These are phyloP conservation scores for Pinctada fucata DNA, from an alignment of 2,888 invertebrate genomes.

Conservation along the genomic window DNA sequence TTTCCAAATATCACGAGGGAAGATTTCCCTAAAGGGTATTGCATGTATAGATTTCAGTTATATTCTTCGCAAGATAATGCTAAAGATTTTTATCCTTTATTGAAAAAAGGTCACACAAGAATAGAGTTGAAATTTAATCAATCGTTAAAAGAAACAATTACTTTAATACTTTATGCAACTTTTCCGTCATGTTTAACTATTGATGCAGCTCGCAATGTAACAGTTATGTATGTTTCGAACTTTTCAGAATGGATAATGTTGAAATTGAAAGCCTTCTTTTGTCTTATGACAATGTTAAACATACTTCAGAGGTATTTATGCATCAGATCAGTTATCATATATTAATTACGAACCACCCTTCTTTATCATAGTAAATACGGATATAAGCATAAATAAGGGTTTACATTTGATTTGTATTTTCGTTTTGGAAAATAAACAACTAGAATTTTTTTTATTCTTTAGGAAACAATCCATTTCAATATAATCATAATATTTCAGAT, in stretches of 20 bases:
- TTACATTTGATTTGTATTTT: background rate
- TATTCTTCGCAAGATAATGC: background rate
- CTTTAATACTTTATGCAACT: background rate
- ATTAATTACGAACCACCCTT: background rate
- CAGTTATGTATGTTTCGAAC: background rate
- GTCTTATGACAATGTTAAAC: background rate
- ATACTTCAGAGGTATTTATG: background rate
- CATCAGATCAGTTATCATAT: background rate
- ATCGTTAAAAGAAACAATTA: background rate
- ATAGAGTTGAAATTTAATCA: background rate
- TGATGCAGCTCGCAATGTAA: conserved; percentile 2
- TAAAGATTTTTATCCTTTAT: background rate
- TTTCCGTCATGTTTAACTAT: background rate
- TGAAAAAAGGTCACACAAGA: background rate
- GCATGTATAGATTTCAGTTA: background rate
- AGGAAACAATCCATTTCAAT: background rate
- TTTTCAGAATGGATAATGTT: background rate
- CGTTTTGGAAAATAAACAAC: background rate
- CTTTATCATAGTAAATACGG: background rate
- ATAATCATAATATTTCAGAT: background rate
- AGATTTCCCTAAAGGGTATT: background rate
- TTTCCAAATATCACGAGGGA: background rate
- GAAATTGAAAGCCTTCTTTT: background rate
- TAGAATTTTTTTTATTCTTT: background rate
- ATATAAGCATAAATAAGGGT: background rate